Evolutionary conservation across 2,797 vertebrate species (phyloP).

Genomic region (Brachyalestes nurse): DNA sequence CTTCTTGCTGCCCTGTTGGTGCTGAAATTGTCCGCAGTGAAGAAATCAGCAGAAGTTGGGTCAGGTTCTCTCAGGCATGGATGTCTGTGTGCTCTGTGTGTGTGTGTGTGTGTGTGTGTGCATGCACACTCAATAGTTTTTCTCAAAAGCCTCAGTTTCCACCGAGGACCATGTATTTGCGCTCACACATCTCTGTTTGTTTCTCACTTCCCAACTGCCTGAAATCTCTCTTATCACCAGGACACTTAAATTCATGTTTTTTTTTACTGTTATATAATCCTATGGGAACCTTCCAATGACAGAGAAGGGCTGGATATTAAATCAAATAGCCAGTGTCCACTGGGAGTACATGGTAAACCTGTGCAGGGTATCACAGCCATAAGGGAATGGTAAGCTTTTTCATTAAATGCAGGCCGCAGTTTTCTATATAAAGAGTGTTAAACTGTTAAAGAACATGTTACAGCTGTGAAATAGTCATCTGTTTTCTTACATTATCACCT

Average conservation of each 20-base stretch:
- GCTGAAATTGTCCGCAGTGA: conserved; percentile 22
- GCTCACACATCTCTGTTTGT: conserved; percentile 11
- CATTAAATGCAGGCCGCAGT: background rate
- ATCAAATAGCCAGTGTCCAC: conserved; percentile 7
- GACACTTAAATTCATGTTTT: background rate
- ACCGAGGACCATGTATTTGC: conserved; percentile 19
- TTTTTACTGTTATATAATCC: conserved; percentile 16
- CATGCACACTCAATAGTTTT: too few relatives aligned
- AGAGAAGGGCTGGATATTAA: conserved; percentile 18
- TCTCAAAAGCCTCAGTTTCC: background rate
- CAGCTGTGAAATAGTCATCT: conserved; percentile 1
- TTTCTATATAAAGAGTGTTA: background rate
- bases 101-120: too few relatives aligned
- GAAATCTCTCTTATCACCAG: background rate
- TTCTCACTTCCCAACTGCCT: background rate
- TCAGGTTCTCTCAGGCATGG: conserved; percentile 4
- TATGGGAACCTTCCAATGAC: background rate
- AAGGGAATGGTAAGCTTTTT: background rate
- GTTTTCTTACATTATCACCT: background rate
- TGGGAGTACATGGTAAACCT: background rate
- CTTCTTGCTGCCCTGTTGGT: background rate
- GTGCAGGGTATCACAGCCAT: background rate
- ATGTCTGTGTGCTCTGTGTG: background rate
- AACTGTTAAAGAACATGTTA: background rate
- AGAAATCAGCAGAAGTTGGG: conserved; percentile 9